Evolutionary conservation across 2,888 invertebrate genomes (phyloP).

Genomic region (Nomada hirtipes): DNA sequence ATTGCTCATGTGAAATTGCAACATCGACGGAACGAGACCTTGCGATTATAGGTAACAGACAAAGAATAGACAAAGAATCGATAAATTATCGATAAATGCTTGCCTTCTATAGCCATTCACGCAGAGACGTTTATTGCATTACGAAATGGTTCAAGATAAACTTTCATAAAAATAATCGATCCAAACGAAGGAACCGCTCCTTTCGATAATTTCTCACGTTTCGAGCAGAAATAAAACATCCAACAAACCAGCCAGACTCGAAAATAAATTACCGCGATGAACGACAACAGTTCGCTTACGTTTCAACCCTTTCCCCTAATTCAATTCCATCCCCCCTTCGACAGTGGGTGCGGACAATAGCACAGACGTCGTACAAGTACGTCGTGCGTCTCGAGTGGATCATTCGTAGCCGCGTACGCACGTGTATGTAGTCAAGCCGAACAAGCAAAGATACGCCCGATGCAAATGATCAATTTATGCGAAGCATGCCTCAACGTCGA

Average conservation of each 20-base stretch:
- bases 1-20: neutral
- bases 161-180: neutral
- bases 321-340: neutral
- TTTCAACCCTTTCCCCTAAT: neutral
- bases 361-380: neutral
- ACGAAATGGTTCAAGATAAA: neutral
- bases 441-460: slow-evolving; percentile 22
- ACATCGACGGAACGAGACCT: neutral
- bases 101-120: neutral
- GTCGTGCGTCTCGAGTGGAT: slow-evolving; percentile 9
- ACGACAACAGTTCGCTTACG: neutral
- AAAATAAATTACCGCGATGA: too few species aligned
- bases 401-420: neutral
- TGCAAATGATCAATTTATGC: slow-evolving; percentile 35
- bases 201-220: too few species aligned
- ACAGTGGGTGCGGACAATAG: neutral
- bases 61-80: slow-evolving; percentile 2
- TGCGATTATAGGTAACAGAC: neutral
- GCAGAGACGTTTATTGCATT: neutral
- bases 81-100: neutral
- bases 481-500: neutral
- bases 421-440: neutral
- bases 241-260: too few species aligned
- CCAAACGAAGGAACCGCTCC: too few species aligned
- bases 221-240: neutral